phyloP scores from a whole-genome alignment of 2,113 vertebrate genomes.

The Ceyx cyanopectus region DNA sequence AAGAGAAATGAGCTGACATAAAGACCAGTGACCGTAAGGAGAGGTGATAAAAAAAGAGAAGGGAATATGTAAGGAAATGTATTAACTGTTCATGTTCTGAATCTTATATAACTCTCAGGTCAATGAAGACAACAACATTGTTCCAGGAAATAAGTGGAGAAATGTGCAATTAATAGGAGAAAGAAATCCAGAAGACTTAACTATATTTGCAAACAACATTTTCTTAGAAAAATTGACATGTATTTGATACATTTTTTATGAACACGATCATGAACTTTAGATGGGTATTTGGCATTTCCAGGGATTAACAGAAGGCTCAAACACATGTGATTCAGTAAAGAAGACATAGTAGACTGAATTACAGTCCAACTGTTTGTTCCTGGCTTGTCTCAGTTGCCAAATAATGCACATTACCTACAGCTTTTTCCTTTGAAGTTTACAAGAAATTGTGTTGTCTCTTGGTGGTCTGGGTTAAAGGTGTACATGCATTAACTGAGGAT shows the following conservation, averaged over 20 bases:
- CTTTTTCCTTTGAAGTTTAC: neutral
- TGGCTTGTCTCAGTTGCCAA: neutral
- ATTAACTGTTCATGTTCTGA: slow-evolving; percentile 8
- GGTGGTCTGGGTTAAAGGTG: neutral
- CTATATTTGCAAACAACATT: neutral
- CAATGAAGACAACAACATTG: neutral
- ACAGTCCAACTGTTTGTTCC: neutral
- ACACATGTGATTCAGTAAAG: fast-evolving
- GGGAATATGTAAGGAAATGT: slow-evolving; percentile 41
- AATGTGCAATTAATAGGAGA: neutral
- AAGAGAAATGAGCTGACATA: slow-evolving; percentile 57
- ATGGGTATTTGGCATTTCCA: neutral
- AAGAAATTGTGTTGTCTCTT: neutral
- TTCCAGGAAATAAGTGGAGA: neutral
- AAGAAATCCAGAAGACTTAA: neutral
- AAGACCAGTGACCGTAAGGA: slow-evolving; percentile 68
- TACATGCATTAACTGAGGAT: neutral
- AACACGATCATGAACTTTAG: neutral
- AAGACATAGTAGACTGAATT: neutral
- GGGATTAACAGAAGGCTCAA: neutral
- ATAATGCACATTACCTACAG: neutral
- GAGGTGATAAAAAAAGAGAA: slow-evolving; percentile 41
- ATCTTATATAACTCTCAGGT: neutral
- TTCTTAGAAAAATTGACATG: neutral
- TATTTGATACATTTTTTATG: neutral